These are phyloP conservation scores for Hecatera dysodea DNA, from an alignment of 2,888 invertebrate genomes.

Conservation along the genomic window DNA sequence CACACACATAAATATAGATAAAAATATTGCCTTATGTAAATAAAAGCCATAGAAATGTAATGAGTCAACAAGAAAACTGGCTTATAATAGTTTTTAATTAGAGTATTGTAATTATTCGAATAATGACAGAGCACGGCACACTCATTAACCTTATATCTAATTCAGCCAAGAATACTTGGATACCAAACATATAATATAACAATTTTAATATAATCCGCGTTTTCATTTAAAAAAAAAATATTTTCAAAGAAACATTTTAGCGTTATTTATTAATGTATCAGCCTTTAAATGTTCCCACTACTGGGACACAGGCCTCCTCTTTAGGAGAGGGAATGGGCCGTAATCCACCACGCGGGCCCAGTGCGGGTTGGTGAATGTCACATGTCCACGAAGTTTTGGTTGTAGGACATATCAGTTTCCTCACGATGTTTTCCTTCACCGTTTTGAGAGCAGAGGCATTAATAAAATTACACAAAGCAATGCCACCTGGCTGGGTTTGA, in stretches of 20 bases:
- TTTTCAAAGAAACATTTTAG: slow-evolving; percentile 11
- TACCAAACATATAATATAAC: neutral
- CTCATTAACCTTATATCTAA: slow-evolving; percentile 18
- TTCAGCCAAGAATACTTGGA: slow-evolving; percentile 3
- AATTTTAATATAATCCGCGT: neutral
- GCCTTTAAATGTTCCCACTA: too few species aligned
- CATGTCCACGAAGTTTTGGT: too few species aligned
- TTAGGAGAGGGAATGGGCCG: too few species aligned
- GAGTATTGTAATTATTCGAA: slow-evolving; percentile 31
- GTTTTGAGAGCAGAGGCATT: too few species aligned
- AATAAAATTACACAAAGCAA: too few species aligned
- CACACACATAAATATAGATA: neutral
- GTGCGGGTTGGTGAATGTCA: too few species aligned
- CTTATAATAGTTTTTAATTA: slow-evolving; percentile 38
- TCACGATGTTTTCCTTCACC: too few species aligned
- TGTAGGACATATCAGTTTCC: too few species aligned
- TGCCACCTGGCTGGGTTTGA: too few species aligned
- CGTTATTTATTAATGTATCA: too few species aligned
- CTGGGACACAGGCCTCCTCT: too few species aligned
- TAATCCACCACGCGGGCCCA: too few species aligned
- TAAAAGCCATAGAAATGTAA: slow-evolving; percentile 8
- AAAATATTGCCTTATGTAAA: slow-evolving; percentile 1
- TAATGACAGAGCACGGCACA: slow-evolving; percentile 26
- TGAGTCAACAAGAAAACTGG: neutral
- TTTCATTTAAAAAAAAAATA: slow-evolving; percentile 7